Percentiles rank a stretch among this genome's conserved stretches.
Evolutionary conservation across 1,140 invertebrate genomes (phyloP).

Genomic region (Diploscapter pachys): DNA sequence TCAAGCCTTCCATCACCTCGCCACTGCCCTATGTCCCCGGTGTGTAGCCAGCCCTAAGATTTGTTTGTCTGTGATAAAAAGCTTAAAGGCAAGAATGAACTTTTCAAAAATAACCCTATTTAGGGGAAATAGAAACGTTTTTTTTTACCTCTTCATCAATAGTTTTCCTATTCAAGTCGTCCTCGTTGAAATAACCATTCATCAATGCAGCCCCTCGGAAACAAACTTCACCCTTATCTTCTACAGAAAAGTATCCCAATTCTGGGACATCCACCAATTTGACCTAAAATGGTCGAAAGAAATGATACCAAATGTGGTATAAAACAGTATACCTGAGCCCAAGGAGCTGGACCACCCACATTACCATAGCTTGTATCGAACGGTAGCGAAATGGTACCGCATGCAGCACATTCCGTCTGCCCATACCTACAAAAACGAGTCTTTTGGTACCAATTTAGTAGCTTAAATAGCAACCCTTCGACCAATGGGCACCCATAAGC

Average conservation of each 20-base stretch:
- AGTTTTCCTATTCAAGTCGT: constrained; percentile 60
- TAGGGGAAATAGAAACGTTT: neutral
- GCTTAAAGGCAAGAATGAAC: too few species aligned
- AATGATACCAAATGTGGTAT: constrained; percentile 1
- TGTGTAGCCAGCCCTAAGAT: constrained; percentile 51
- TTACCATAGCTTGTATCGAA: constrained; percentile 48
- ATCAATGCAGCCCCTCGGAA: constrained; percentile 51
- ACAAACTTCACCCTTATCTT: constrained; percentile 53
- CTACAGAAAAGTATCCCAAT: constrained; percentile 43
- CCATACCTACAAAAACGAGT: constrained; percentile 36
- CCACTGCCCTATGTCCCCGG: constrained; percentile 54
- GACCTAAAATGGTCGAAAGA: constrained; percentile 27
- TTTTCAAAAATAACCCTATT: neutral
- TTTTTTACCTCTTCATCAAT: constrained; percentile 57
- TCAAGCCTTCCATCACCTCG: constrained; percentile 61
- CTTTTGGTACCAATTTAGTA: neutral
- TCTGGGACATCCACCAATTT: constrained; percentile 54
- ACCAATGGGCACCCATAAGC: constrained; percentile 51
- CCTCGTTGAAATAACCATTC: constrained; percentile 55
- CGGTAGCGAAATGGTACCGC: constrained; percentile 46
- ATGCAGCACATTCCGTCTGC: constrained; percentile 52
- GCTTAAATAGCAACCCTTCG: constrained; percentile 36
- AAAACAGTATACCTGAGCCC: constrained; percentile 35
- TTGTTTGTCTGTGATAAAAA: too few species aligned
- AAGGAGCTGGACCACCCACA: constrained; percentile 50